phyloP scores from a whole-genome alignment of 2,113 vertebrate species.

The Hiodon alosoides region DNA sequence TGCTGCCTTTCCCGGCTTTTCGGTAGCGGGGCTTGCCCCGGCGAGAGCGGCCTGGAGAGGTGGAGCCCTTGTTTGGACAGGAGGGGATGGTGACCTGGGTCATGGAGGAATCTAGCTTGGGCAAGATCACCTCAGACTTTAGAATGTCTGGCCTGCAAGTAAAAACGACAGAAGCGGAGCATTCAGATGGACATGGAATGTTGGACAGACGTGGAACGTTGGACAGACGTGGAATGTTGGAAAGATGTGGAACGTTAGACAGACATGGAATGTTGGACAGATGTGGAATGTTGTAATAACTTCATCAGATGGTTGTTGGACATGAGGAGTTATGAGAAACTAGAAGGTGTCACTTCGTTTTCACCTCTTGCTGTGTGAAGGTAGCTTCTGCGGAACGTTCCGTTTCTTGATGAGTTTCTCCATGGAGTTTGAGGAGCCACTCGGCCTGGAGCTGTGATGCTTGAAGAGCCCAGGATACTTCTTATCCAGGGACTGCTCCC shows the following conservation, averaged over 20 bases:
- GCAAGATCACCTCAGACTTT: constrained; percentile 86
- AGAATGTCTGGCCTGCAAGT: constrained; percentile 79
- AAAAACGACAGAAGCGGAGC: constrained; percentile 7
- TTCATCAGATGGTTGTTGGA: not conserved
- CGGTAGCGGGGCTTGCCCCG: constrained; percentile 82
- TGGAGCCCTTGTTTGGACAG: constrained; percentile 78
- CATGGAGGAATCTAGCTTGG: constrained; percentile 84
- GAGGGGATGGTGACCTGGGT: constrained; percentile 83
- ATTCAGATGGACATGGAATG: constrained; percentile 13
- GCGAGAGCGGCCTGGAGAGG: constrained; percentile 79
- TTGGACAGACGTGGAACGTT: not conserved
- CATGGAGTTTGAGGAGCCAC: constrained; percentile 81
- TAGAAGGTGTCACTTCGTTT: constrained; percentile 6
- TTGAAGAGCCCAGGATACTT: constrained; percentile 85
- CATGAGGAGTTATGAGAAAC: not conserved
- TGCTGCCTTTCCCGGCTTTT: constrained; percentile 79
- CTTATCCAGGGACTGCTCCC: constrained; percentile 89
- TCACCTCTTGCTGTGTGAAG: constrained; percentile 83
- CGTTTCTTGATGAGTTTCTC: constrained; percentile 95
- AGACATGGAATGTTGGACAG: not conserved
- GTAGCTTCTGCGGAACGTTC: constrained; percentile 89
- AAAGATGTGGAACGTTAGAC: not conserved
- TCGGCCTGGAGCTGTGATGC: constrained; percentile 72
- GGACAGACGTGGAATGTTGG: too few relatives aligned
- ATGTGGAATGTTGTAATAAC: too few relatives aligned